Conservation (phyloP, 2,797 vertebrate genomes). For the Crossoptilon crossoptilon region DNA sequence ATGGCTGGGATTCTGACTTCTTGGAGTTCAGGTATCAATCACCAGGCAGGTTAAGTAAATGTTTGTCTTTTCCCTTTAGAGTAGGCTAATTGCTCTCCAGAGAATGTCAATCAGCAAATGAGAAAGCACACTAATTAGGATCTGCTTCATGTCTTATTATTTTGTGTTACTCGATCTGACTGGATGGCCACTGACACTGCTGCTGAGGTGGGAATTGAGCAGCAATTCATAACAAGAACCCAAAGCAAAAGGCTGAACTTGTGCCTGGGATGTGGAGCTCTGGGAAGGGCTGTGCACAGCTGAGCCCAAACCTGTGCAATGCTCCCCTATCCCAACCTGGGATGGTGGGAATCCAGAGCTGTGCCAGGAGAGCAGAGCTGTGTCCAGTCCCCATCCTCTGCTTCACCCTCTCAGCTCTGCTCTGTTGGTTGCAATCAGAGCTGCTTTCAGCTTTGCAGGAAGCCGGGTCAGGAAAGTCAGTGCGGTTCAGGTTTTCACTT, state of each 20-base stretch:
- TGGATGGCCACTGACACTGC: conserved; percentile 40
- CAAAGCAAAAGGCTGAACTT: background rate
- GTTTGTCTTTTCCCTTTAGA: conserved; percentile 79
- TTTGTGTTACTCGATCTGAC: conserved; percentile 47
- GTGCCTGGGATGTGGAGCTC: background rate
- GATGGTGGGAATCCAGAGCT: too few relatives aligned
- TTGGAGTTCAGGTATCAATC: conserved; percentile 79
- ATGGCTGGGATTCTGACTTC: background rate
- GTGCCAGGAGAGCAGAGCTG: too few relatives aligned
- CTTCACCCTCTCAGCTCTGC: background rate
- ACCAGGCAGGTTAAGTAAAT: conserved; percentile 80
- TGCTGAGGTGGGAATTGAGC: background rate
- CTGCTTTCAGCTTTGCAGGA: conserved; percentile 21
- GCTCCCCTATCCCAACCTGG: too few relatives aligned
- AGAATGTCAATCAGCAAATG: conserved; percentile 71
- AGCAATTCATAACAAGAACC: background rate
- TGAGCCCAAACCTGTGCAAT: too few relatives aligned
- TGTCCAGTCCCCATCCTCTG: too few relatives aligned
- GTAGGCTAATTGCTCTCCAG: conserved; percentile 82
- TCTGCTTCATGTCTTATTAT: conserved; percentile 56
- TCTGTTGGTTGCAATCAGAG: background rate
- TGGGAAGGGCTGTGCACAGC: too few relatives aligned
- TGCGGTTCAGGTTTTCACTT: conserved; percentile 14
- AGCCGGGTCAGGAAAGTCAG: conserved; percentile 13
- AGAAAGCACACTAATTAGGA: conserved; percentile 78